A percentile compares a stretch with the other conserved stretches of the same genome.
These are phyloP conservation scores for Poecilia wingei DNA, from an alignment of 2,797 vertebrate genomes.

Conservation along the genomic window DNA sequence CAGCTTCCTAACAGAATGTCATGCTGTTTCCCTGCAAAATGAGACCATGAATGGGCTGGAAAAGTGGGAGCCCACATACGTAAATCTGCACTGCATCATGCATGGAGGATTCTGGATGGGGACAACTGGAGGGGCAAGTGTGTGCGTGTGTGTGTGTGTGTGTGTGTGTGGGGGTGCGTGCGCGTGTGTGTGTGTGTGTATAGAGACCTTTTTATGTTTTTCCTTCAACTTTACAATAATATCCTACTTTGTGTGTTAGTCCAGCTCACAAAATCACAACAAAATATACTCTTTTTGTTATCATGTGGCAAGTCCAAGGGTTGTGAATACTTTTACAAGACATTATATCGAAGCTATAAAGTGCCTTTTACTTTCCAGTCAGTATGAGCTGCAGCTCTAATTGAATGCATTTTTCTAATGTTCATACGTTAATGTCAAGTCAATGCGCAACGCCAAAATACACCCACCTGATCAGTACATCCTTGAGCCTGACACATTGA, in stretches of 20 bases:
- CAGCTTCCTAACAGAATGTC: conserved; percentile 68
- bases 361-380: conserved; percentile 40
- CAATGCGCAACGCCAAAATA: conserved; percentile 39
- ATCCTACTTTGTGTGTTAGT: neutral
- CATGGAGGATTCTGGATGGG: conserved; percentile 39
- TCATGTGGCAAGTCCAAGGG: neutral
- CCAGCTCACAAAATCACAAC: neutral
- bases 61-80: conserved; percentile 68
- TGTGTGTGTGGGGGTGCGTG: neutral
- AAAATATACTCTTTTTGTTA: neutral
- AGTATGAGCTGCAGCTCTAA: conserved; percentile 25
- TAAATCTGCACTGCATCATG: conserved; percentile 20
- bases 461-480: conserved; percentile 48
- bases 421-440: conserved; percentile 55
- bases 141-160: neutral
- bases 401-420: conserved; percentile 44
- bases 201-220: neutral
- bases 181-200: neutral
- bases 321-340: neutral
- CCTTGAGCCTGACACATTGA: conserved; percentile 46
- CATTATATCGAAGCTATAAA: neutral
- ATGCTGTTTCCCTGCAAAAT: conserved; percentile 71
- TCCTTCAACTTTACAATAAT: neutral
- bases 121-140: neutral
- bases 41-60: conserved; percentile 87